phyloP scores from a whole-genome alignment of 2,888 invertebrate species.

The Caenorhabditis sp. region DNA sequence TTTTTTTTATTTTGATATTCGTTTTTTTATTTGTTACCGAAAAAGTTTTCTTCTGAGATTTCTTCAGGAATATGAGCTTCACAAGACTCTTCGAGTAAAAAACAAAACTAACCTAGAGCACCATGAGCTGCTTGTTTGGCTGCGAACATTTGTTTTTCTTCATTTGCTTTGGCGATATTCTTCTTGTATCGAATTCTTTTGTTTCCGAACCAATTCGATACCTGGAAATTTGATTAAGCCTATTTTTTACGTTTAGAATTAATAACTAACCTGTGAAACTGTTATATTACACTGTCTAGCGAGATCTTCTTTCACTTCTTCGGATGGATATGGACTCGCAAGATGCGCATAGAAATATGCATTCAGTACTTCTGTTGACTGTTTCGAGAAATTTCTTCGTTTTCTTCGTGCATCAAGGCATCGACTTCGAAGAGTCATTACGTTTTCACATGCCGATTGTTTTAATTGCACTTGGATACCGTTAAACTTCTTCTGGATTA shows the following conservation, averaged over 20 bases:
- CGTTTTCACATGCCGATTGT: constrained; percentile 98
- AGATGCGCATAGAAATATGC: constrained; percentile 99
- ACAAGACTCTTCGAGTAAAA: no score
- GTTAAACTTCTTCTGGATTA: constrained; percentile 89
- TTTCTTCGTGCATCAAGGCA: constrained; percentile 76
- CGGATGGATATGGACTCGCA: constrained; percentile 98
- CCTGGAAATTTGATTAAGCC: no score
- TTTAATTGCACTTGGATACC: constrained; percentile 83
- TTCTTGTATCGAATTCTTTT: constrained; percentile 99
- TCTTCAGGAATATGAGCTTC: background rate
- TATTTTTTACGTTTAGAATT: no score
- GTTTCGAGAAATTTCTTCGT: constrained; percentile 98
- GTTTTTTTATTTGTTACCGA: no score
- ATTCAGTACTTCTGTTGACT: constrained; percentile 97
- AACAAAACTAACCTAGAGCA: constrained; percentile 35
- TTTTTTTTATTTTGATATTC: no score
- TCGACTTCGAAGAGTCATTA: constrained; percentile 91
- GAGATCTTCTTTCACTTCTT: constrained; percentile 99
- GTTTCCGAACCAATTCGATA: constrained; percentile 98
- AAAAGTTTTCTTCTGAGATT: no score
- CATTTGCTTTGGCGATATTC: constrained; percentile 97
- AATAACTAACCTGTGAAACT: constrained; percentile 78
- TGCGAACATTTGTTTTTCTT: constrained; percentile 97
- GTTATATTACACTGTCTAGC: constrained; percentile 99
- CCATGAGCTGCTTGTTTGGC: constrained; percentile 85